phyloP scores from a whole-genome alignment of 2,113 vertebrate genomes.

The Physeter macrocephalus region DNA sequence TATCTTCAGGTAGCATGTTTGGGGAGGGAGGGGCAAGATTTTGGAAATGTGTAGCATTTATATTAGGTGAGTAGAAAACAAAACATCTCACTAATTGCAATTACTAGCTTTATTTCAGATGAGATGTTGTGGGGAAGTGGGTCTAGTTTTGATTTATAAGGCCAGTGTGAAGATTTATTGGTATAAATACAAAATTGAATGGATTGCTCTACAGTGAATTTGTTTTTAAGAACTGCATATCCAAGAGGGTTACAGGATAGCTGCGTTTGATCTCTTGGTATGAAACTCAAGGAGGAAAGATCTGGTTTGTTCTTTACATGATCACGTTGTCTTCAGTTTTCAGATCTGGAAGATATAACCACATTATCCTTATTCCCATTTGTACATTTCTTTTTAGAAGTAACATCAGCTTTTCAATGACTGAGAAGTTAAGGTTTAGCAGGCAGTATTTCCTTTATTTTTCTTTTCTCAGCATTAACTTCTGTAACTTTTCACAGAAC shows the following conservation, averaged over 20 bases:
- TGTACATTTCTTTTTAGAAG: constrained; percentile 2
- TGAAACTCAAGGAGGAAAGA: not conserved
- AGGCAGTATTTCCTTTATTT: not conserved
- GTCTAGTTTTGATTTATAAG: not conserved
- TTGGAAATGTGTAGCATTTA: not conserved
- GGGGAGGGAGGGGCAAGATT: not conserved
- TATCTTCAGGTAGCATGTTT: not conserved
- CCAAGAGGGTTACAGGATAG: not conserved
- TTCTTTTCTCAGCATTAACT: not conserved
- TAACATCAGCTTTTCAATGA: not conserved
- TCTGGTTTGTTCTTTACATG: not conserved
- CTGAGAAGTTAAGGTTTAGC: not conserved
- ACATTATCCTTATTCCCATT: not conserved
- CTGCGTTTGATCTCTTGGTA: not conserved
- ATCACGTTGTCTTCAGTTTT: not conserved
- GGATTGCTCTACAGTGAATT: not conserved
- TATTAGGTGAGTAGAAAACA: not conserved
- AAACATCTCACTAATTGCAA: not conserved
- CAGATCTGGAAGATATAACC: not conserved
- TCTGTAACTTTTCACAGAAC: not conserved
- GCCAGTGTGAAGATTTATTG: not conserved
- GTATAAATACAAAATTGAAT: not conserved
- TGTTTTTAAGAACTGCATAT: not conserved
- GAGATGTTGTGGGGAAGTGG: not conserved
- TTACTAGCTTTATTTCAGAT: constrained; percentile 6